Percentiles rank a stretch among this genome's conserved stretches.
Evolutionary conservation across 2,113 vertebrate species (phyloP).

Genomic region (Alosa alosa): DNA sequence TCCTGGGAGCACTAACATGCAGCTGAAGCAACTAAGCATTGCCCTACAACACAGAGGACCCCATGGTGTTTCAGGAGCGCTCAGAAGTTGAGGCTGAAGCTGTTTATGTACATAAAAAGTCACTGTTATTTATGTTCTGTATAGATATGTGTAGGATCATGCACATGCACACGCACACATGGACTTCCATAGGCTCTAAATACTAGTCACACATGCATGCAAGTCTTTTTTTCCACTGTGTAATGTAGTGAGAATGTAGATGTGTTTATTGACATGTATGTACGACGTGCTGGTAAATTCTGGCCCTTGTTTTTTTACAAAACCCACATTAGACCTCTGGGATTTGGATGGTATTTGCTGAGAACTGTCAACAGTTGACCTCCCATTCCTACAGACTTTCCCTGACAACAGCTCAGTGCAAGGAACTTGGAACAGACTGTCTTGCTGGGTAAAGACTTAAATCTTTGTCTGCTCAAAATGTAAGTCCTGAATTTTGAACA

Average conservation of each 20-base stretch:
- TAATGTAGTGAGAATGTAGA: not conserved
- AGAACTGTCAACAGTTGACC: slow-evolving; percentile 20
- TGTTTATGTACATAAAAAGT: not conserved
- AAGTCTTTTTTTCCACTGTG: not conserved
- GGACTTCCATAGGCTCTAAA: too few species aligned
- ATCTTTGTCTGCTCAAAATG: not conserved
- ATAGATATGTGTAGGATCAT: not conserved
- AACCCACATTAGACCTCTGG: slow-evolving; percentile 22
- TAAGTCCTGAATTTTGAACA: not conserved
- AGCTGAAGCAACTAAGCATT: slow-evolving; percentile 13
- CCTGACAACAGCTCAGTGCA: slow-evolving; percentile 31
- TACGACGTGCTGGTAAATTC: not conserved
- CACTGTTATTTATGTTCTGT: not conserved
- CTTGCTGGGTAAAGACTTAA: not conserved
- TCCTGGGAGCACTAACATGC: not conserved
- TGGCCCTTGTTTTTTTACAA: slow-evolving; percentile 21
- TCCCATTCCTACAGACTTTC: slow-evolving; percentile 22
- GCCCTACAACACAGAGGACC: not conserved
- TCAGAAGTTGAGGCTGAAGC: not conserved
- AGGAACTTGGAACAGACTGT: slow-evolving; percentile 33
- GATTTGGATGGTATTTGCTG: slow-evolving; percentile 16
- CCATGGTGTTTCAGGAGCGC: not conserved
- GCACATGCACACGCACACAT: too few species aligned
- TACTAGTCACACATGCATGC: slow-evolving; percentile 10
- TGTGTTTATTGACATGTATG: not conserved